Percentiles rank a stretch among this genome's conserved stretches.
Conservation (phyloP, 2,113 vertebrate species). For the Agelaius phoeniceus region DNA sequence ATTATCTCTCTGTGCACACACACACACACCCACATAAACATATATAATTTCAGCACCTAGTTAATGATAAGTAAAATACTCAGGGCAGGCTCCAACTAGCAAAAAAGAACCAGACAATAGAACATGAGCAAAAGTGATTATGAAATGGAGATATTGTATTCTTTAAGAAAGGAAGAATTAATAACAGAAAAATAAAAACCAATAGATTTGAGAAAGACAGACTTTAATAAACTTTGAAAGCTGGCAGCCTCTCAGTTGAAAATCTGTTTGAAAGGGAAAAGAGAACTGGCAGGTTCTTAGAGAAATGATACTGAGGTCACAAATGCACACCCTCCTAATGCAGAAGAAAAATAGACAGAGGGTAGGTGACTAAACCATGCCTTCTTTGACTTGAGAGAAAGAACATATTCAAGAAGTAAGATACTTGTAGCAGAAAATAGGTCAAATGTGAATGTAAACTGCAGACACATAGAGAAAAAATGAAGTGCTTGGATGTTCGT, state of each 20-base stretch:
- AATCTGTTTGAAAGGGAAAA: background rate
- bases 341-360: background rate
- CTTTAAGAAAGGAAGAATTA: background rate
- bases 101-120: background rate
- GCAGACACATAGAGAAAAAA: background rate
- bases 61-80: background rate
- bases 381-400: background rate
- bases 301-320: background rate
- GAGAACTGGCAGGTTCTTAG: background rate
- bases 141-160: background rate
- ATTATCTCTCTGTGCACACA: background rate
- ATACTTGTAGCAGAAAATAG: background rate
- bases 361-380: background rate
- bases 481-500: background rate
- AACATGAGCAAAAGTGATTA: background rate
- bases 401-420: background rate
- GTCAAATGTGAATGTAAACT: background rate
- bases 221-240: background rate
- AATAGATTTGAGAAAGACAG: background rate
- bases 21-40: fast-evolving
- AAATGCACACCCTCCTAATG: background rate
- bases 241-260: background rate
- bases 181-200: background rate
- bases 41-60: background rate
- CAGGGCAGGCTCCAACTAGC: background rate